Conservation (phyloP, 2,113 vertebrate species). For the Poeciliopsis retropinna region DNA sequence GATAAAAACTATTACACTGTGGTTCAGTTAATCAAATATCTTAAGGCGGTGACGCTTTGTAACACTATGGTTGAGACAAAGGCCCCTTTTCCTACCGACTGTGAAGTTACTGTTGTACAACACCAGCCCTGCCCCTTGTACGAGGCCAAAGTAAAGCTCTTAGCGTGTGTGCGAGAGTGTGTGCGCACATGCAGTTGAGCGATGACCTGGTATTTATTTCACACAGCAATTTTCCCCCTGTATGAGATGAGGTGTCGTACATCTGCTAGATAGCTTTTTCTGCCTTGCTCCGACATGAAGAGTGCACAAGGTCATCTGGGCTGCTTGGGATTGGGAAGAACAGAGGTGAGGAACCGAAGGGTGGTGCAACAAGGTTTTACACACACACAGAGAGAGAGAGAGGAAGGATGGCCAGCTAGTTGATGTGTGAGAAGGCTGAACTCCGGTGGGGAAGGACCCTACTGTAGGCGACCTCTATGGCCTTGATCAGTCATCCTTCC, state of each 20-base stretch:
- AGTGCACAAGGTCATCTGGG: conserved; percentile 61
- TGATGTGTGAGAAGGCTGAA: conserved; percentile 40
- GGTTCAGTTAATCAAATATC: background rate
- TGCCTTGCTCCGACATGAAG: conserved; percentile 41
- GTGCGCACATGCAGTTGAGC: conserved; percentile 32
- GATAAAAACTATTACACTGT: background rate
- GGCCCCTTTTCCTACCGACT: conserved; percentile 1
- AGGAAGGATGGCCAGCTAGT: conserved; percentile 9
- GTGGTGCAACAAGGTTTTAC: conserved; percentile 23
- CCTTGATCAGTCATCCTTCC: conserved; percentile 55
- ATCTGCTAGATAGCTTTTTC: conserved; percentile 76
- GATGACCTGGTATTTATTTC: conserved; percentile 71
- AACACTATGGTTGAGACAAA: background rate
- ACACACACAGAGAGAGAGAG: no score
- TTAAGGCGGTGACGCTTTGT: background rate
- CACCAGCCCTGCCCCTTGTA: conserved; percentile 32
- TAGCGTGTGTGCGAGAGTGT: background rate
- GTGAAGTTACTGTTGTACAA: conserved; percentile 33
- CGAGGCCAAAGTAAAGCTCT: conserved; percentile 41
- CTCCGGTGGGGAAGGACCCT: conserved; percentile 14
- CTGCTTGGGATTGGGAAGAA: conserved; percentile 41
- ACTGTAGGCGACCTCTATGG: conserved; percentile 26
- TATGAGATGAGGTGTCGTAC: conserved; percentile 75
- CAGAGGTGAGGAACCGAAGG: conserved; percentile 37
- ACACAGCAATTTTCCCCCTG: conserved; percentile 61